Conservation (phyloP, 1,140 invertebrate species). For the Zophobas morio region DNA sequence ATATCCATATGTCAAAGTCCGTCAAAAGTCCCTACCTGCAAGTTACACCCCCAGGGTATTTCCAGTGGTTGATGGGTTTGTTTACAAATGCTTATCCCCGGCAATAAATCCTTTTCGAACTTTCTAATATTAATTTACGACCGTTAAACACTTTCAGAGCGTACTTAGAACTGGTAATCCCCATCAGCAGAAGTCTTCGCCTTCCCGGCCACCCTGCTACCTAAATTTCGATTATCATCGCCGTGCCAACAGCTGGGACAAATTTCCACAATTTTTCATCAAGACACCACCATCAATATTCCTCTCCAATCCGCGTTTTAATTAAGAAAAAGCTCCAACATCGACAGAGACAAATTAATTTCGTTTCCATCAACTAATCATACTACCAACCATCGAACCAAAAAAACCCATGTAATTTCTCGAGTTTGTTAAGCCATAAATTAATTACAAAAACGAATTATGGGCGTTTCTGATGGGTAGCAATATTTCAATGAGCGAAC, state of each 20-base stretch:
- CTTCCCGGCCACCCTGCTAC: background rate
- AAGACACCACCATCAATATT: background rate
- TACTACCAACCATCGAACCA: background rate
- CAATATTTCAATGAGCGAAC: slow-evolving; percentile 48
- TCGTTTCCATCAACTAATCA: slow-evolving; percentile 9
- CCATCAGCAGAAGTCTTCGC: background rate
- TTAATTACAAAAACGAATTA: slow-evolving; percentile 48
- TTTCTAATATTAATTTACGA: too few relatives aligned
- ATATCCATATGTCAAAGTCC: too few relatives aligned
- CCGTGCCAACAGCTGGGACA: background rate
- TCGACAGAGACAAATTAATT: slow-evolving; percentile 14
- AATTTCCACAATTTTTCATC: slow-evolving; percentile 3
- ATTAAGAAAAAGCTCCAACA: slow-evolving; percentile 5
- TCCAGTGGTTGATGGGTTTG: too few relatives aligned
- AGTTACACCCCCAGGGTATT: too few relatives aligned
- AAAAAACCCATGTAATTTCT: slow-evolving; percentile 5
- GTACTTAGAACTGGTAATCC: too few relatives aligned
- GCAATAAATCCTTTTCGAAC: too few relatives aligned
- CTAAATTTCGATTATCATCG: too few relatives aligned
- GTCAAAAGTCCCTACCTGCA: too few relatives aligned
- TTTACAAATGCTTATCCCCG: too few relatives aligned
- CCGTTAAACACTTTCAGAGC: too few relatives aligned
- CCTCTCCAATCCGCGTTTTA: background rate
- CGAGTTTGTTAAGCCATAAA: slow-evolving; percentile 30
- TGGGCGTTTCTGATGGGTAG: slow-evolving; percentile 52